These are phyloP conservation scores for Tetragnatha versicolor DNA, from an alignment of 1,140 invertebrate genomes.

Conservation along the genomic window DNA sequence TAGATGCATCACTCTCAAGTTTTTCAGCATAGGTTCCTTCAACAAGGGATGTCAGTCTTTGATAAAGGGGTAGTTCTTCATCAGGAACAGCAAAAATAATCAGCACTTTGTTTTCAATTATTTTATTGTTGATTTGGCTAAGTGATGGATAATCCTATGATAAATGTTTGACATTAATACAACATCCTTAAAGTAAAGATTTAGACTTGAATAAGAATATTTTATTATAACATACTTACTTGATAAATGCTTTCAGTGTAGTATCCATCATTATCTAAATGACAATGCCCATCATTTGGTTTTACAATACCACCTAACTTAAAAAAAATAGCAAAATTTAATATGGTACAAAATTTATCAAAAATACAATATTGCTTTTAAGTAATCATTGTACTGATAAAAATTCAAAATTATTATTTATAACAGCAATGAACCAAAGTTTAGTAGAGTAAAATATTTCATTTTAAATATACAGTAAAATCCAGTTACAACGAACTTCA, in stretches of 20 bases:
- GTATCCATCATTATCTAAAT: conserved; percentile 70
- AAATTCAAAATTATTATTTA: too few relatives aligned
- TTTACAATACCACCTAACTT: conserved; percentile 85
- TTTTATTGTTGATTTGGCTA: conserved; percentile 78
- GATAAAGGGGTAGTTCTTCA: conserved; percentile 82
- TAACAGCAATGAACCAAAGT: too few relatives aligned
- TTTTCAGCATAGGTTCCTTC: conserved; percentile 81
- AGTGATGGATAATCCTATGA: conserved; percentile 94
- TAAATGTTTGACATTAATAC: too few relatives aligned
- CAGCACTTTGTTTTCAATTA: conserved; percentile 93
- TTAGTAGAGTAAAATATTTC: too few relatives aligned
- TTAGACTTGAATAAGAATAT: too few relatives aligned
- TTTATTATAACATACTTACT: conserved; percentile 23
- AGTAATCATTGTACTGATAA: too few relatives aligned
- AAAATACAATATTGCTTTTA: too few relatives aligned
- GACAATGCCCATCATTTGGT: conserved; percentile 91
- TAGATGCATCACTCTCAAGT: conserved; percentile 86
- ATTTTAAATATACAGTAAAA: too few relatives aligned
- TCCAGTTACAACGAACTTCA: too few relatives aligned
- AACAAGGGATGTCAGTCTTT: conserved; percentile 78
- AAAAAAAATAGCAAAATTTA: conserved; percentile 2
- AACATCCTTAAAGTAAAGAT: too few relatives aligned
- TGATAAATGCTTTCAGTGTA: conserved; percentile 76
- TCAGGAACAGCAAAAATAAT: conserved; percentile 96
- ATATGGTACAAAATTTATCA: too few relatives aligned